These are phyloP conservation scores for Sminthurides aquaticus DNA, from an alignment of 2,888 invertebrate species.

Conservation along the genomic window DNA sequence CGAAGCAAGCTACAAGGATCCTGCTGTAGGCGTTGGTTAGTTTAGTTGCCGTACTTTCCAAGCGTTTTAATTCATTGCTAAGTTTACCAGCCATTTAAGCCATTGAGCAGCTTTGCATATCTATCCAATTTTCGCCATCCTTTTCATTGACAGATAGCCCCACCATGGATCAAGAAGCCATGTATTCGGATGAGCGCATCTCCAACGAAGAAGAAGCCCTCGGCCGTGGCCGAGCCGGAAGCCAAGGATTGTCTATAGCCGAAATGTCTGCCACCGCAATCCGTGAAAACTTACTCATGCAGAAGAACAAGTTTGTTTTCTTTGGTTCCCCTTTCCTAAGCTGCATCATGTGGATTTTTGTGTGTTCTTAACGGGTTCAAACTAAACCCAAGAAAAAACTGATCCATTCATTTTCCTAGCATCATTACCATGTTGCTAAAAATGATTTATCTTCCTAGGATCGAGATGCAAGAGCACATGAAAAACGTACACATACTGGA, in stretches of 20 bases:
- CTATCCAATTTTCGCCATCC: too few species aligned
- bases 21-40: constrained; percentile 1
- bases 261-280: constrained; percentile 36
- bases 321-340: too few species aligned
- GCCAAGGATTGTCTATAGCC: constrained; percentile 21
- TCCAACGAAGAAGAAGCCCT: too few species aligned
- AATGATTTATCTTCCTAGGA: constrained; percentile 6
- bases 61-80: not conserved
- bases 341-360: too few species aligned
- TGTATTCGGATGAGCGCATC: too few species aligned
- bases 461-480: constrained; percentile 37
- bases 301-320: constrained; percentile 31
- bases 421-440: not conserved
- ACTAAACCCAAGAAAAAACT: too few species aligned
- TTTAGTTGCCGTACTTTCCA: too few species aligned
- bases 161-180: too few species aligned
- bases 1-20: constrained; percentile 7
- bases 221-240: too few species aligned
- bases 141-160: too few species aligned
- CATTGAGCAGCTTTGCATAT: not conserved
- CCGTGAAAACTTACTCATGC: constrained; percentile 32
- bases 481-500: constrained; percentile 34
- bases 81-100: not conserved
- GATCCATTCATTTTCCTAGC: not conserved
- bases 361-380: too few species aligned